Percentiles rank a stretch among this genome's conserved stretches.
phyloP scores from a whole-genome alignment of 2,113 vertebrate species.

The Nothoprocta perdicaria region DNA sequence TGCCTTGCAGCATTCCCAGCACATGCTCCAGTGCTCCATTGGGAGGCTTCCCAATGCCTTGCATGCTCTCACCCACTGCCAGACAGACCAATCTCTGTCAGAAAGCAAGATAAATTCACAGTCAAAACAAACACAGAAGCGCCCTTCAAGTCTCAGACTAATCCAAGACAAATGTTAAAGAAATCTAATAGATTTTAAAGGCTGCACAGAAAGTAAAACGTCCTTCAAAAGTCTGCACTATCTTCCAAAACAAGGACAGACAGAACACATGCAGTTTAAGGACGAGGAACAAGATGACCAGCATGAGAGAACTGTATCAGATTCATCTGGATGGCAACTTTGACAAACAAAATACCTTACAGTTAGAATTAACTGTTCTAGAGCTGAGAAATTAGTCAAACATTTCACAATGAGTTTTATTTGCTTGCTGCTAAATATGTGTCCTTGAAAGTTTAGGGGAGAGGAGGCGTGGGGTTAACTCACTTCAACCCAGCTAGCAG shows the following conservation, averaged over 20 bases:
- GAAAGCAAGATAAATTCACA: conserved; percentile 38
- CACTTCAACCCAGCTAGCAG: background rate
- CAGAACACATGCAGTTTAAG: background rate
- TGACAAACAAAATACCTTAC: background rate
- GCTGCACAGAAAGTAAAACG: background rate
- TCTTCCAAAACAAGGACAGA: background rate
- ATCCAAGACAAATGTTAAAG: background rate
- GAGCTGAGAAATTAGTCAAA: background rate
- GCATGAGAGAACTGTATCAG: background rate
- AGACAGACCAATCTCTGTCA: background rate
- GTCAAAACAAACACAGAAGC: conserved; percentile 44
- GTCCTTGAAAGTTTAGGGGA: background rate
- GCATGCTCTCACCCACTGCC: background rate
- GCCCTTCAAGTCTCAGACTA: conserved; percentile 8
- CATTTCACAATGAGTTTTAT: background rate
- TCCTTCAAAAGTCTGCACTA: background rate
- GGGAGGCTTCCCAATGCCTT: background rate
- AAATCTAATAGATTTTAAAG: background rate
- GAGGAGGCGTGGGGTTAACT: background rate
- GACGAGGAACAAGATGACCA: background rate
- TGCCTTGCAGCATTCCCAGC: background rate
- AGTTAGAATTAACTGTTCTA: background rate
- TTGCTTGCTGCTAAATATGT: background rate
- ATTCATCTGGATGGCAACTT: background rate
- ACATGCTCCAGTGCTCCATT: background rate